Percentiles rank a stretch among this genome's conserved stretches.
Conservation (phyloP, 2,888 invertebrate species). For the Plemyria rubiginata region DNA sequence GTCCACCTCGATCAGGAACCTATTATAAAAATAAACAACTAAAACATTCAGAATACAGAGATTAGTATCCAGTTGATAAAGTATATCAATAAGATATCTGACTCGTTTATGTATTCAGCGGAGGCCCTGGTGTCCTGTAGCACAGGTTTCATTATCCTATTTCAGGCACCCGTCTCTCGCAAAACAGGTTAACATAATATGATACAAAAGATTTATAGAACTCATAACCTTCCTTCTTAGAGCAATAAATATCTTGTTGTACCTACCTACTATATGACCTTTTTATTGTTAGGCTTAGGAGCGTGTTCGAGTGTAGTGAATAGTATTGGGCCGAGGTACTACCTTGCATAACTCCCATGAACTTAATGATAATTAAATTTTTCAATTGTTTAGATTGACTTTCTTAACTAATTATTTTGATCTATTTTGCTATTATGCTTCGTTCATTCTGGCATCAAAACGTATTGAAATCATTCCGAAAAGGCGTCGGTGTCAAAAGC, state of each 20-base stretch:
- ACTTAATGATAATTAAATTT: neutral
- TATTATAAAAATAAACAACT: conserved; percentile 49
- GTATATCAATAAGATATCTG: too few species aligned
- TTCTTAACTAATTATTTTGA: neutral
- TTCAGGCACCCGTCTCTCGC: too few species aligned
- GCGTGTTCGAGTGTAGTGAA: neutral
- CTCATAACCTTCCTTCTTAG: too few species aligned
- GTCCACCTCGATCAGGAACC: conserved; percentile 97
- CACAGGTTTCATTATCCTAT: too few species aligned
- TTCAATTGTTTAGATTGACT: neutral
- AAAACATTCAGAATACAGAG: neutral
- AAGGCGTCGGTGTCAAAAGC: neutral
- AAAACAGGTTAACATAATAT: too few species aligned
- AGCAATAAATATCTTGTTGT: too few species aligned
- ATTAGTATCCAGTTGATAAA: too few species aligned
- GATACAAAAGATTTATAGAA: too few species aligned
- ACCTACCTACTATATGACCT: too few species aligned
- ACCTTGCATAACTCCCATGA: conserved; percentile 1
- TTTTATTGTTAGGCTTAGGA: too few species aligned
- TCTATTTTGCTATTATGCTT: neutral
- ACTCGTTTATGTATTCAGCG: too few species aligned
- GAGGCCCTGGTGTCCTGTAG: too few species aligned
- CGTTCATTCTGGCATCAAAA: neutral
- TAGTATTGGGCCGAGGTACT: conserved; percentile 15
- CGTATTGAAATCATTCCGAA: neutral